Conservation (phyloP, 2,113 vertebrate species). For the Leptosomus discolor region DNA sequence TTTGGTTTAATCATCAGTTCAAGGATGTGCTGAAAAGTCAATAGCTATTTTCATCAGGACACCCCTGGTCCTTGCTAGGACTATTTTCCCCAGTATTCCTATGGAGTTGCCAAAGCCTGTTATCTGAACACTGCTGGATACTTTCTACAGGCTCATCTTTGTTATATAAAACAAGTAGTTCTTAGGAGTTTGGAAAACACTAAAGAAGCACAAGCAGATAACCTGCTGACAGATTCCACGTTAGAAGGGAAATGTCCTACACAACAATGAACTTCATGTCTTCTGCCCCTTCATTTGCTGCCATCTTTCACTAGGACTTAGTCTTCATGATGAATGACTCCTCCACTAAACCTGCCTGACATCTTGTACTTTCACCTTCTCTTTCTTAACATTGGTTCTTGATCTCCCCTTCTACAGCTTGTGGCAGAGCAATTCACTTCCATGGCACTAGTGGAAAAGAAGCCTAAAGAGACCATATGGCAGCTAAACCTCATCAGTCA, state of each 20-base stretch:
- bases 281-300: not conserved
- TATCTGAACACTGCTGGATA: not conserved
- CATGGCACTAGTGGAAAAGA: not conserved
- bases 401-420: not conserved
- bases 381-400: not conserved
- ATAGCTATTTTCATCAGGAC: not conserved
- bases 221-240: not conserved
- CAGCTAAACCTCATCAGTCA: slow-evolving; percentile 12
- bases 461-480: slow-evolving; percentile 27
- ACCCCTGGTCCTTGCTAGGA: not conserved
- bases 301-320: not conserved
- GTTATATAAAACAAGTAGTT: not conserved
- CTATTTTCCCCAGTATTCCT: not conserved
- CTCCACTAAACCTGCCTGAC: not conserved
- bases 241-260: not conserved
- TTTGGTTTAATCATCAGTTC: not conserved
- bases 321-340: not conserved
- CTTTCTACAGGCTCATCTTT: not conserved
- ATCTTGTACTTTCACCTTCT: not conserved
- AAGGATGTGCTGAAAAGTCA: slow-evolving; percentile 42
- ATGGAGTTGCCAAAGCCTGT: not conserved
- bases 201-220: not conserved
- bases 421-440: not conserved
- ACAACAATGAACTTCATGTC: not conserved
- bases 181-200: not conserved